Conservation (phyloP, 1,140 invertebrate genomes). For the Drosophila nigrodunni region DNA sequence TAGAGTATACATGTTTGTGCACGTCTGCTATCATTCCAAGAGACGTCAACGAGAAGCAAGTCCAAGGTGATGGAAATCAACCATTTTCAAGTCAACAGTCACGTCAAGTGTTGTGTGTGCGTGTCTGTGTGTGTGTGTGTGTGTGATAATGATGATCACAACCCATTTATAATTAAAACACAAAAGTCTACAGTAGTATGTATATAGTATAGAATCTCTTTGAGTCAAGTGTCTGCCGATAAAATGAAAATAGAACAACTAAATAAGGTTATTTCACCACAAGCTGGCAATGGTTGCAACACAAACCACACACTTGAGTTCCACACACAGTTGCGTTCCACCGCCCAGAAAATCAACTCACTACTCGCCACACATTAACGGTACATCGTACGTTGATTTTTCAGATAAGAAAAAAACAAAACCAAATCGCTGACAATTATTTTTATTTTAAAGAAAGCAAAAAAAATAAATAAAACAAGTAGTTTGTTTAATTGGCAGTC, state of each 20-base stretch:
- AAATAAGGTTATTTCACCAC: constrained; percentile 34
- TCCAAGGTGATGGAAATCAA: constrained; percentile 44
- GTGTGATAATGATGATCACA: constrained; percentile 12
- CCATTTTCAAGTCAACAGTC: constrained; percentile 30
- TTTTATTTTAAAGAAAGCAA: constrained; percentile 35
- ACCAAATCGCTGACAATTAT: constrained; percentile 31
- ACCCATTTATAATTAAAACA: constrained; percentile 20
- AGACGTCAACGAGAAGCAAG: constrained; percentile 34
- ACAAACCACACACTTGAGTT: background rate
- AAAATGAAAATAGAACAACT: constrained; percentile 7
- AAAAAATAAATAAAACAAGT: background rate
- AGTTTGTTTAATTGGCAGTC: constrained; percentile 34
- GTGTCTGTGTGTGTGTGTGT: background rate
- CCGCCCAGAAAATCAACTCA: background rate
- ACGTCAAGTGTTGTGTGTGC: constrained; percentile 2
- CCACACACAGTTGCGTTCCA: constrained; percentile 5
- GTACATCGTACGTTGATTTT: background rate
- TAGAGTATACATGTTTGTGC: background rate
- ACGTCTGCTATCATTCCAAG: constrained; percentile 30
- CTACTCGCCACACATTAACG: background rate
- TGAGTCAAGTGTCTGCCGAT: constrained; percentile 6
- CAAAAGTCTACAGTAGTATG: background rate
- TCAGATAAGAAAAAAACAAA: constrained; percentile 28
- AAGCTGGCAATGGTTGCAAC: constrained; percentile 23
- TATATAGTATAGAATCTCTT: constrained; percentile 1